Evolutionary conservation across 1,140 invertebrate genomes (phyloP).

Genomic region (Calephelis virginiensis): DNA sequence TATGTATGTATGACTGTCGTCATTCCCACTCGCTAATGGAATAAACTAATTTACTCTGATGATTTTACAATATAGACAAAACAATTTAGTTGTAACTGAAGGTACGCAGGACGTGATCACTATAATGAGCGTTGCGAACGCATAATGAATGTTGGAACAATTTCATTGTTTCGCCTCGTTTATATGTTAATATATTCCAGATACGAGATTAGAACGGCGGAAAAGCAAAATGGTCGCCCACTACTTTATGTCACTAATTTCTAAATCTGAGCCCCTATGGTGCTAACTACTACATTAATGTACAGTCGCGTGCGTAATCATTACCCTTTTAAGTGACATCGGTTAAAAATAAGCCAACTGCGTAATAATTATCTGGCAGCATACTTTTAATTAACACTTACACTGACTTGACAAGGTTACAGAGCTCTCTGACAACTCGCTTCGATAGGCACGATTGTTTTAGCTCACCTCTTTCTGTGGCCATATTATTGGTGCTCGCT

Average conservation of each 20-base stretch:
- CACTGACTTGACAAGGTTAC: no score
- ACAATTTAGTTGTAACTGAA: conserved; percentile 10
- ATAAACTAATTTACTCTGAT: no score
- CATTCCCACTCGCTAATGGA: no score
- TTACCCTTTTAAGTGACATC: neutral
- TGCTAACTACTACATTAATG: neutral
- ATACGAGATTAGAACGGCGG: conserved; percentile 30
- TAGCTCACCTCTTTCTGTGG: no score
- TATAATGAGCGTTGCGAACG: conserved; percentile 36
- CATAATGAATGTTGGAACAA: conserved; percentile 37
- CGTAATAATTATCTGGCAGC: no score
- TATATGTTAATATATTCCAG: conserved; percentile 40
- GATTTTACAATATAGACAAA: neutral
- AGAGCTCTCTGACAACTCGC: no score
- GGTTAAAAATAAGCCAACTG: no score
- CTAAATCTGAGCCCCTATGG: neutral
- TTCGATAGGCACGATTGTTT: no score
- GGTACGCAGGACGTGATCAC: conserved; percentile 27
- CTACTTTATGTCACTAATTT: conserved; percentile 23
- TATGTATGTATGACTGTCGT: no score
- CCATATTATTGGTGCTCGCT: no score
- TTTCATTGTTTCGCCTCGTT: conserved; percentile 42
- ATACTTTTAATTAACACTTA: no score
- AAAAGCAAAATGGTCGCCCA: conserved; percentile 29
- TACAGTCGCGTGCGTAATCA: neutral